These are phyloP conservation scores for Elegia similella DNA, from an alignment of 2,888 invertebrate genomes.

Conservation along the genomic window DNA sequence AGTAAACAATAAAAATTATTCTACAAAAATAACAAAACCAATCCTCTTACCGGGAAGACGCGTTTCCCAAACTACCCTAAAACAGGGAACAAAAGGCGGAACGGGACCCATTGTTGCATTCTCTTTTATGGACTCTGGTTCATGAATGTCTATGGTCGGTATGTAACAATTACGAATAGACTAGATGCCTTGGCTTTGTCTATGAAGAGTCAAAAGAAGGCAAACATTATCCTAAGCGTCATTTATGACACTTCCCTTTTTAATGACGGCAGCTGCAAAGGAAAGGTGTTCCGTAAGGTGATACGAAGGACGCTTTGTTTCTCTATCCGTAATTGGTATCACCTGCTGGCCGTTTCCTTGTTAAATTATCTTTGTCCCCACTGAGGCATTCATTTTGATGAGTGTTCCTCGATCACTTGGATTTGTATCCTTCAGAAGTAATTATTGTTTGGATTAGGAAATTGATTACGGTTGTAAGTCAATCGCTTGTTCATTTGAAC, in stretches of 20 bases:
- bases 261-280: conserved; percentile 62
- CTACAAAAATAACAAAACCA: conserved; percentile 60
- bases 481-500: conserved; percentile 1
- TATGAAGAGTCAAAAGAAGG: conserved; percentile 39
- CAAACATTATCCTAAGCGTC: conserved; percentile 57
- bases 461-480: conserved; percentile 20
- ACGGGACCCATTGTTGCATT: conserved; percentile 52
- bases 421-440: conserved; percentile 22
- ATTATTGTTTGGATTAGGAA: conserved; percentile 27
- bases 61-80: conserved; percentile 52
- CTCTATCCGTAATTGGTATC: conserved; percentile 57
- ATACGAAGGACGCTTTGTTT: conserved; percentile 41
- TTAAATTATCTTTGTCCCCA: conserved; percentile 31
- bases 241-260: conserved; percentile 61
- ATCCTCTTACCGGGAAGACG: conserved; percentile 57
- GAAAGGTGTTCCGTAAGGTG: conserved; percentile 45
- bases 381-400: conserved; percentile 29
- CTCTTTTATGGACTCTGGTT: conserved; percentile 43
- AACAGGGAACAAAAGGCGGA: conserved; percentile 51
- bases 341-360: conserved; percentile 55
- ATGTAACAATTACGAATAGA: conserved; percentile 38
- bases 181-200: conserved; percentile 46
- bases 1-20: conserved; percentile 55
- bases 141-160: conserved; percentile 44
- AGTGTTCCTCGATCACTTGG: conserved; percentile 27